These are phyloP conservation scores for Elanoides forficatus DNA, from an alignment of 2,113 vertebrate species.

Conservation along the genomic window DNA sequence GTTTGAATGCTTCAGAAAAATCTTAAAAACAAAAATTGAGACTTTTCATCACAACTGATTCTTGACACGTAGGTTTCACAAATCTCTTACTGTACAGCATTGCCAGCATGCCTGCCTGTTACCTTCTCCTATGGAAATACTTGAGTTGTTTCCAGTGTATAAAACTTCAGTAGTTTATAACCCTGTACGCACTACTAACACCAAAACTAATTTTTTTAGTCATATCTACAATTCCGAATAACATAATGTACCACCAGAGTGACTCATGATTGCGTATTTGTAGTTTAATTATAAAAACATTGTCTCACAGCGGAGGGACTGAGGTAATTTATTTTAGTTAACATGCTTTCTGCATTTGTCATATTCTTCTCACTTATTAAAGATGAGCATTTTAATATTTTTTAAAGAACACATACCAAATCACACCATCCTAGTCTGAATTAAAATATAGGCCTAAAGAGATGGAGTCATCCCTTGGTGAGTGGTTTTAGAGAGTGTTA, in stretches of 20 bases:
- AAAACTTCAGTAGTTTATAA: conserved; percentile 19
- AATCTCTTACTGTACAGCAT: conserved; percentile 34
- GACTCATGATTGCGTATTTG: conserved; percentile 51
- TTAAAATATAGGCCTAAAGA: not conserved
- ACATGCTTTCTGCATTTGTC: conserved; percentile 47
- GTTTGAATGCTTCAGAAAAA: not conserved
- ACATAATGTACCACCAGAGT: conserved; percentile 24
- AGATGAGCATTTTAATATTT: not conserved
- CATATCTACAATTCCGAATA: conserved; percentile 27
- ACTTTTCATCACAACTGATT: conserved; percentile 60
- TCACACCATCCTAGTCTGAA: not conserved
- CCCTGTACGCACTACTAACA: not conserved
- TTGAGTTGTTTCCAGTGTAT: not conserved
- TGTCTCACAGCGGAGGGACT: conserved; percentile 42
- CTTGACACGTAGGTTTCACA: conserved; percentile 46
- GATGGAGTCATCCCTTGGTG: not conserved
- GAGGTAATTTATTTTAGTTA: conserved; percentile 61
- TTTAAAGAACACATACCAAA: not conserved
- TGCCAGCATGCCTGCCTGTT: conserved; percentile 27
- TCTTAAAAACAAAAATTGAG: conserved; percentile 37
- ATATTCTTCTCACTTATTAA: conserved; percentile 20
- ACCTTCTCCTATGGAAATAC: conserved; percentile 29
- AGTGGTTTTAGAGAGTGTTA: not conserved
- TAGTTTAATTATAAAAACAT: conserved; percentile 66
- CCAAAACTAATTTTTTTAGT: not conserved